Evolutionary conservation across 2,797 vertebrate species (phyloP).

Genomic region (Parotocinclus haroldoi): DNA sequence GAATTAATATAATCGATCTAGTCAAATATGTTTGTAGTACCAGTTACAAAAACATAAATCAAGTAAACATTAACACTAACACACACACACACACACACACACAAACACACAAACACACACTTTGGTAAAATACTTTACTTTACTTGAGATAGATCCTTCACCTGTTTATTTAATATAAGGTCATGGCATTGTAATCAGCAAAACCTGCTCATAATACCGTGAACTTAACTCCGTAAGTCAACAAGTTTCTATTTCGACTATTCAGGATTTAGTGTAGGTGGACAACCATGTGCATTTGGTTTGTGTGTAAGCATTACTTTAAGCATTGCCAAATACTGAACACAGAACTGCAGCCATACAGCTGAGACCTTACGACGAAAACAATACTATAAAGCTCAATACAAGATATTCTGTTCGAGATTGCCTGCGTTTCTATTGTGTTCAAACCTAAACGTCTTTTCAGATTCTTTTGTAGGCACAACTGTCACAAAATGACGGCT

Average conservation of each 20-base stretch:
- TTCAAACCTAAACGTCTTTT: too few species aligned
- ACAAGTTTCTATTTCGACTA: neutral
- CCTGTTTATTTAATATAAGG: too few species aligned
- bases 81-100: too few species aligned
- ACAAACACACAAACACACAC: too few species aligned
- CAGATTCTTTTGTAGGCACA: too few species aligned
- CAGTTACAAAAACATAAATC: too few species aligned
- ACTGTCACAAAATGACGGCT: neutral
- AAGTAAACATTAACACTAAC: too few species aligned
- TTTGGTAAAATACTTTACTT: too few species aligned
- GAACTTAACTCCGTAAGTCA: neutral
- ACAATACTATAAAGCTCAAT: neutral
- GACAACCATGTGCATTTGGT: neutral
- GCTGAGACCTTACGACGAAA: neutral
- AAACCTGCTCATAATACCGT: neutral
- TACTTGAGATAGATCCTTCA: too few species aligned
- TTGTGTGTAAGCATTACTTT: neutral
- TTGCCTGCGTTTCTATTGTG: neutral
- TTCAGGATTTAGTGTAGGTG: neutral
- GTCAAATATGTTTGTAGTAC: too few species aligned
- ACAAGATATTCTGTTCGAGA: neutral
- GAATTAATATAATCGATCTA: too few species aligned
- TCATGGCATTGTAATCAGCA: too few species aligned
- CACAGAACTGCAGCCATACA: neutral
- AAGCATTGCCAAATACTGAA: neutral